Base-by-base conservation (phyloP, 2,888 invertebrate species). In the Euclidia mi region DNA sequence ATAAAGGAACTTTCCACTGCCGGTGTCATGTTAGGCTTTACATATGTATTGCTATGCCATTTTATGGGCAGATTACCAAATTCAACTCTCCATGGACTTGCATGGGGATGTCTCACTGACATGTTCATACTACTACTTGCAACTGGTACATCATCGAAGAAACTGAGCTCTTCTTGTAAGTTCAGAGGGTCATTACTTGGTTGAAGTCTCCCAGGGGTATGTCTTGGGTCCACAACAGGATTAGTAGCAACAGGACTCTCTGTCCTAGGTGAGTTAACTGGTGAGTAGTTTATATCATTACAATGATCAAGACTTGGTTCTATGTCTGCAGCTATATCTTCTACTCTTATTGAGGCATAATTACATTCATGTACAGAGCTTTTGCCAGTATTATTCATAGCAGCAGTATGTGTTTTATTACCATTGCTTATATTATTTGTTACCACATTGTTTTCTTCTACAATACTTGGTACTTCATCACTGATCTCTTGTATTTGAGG, bases 21-120 rank as follows among this genome's bases (percentile, higher is more conserved):
- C 34, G 95, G 95, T 37, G 95, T 95, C 95, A 95, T 94, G 56
- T 94, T 91, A 6, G 94, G 65, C 67, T 95, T 95, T 0, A 94
- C 83, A 77, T 94, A 91, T 3, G 91, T 84, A 57, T 94, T 92
- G 2, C 81, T 86, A 51, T 87, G 92, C 94, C 94, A 95, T 78
- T 88, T 94, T 51, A 93, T 89, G 2, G 93, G 92, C 43, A 94
- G 77, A 49, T 76, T 88, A 10, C 82, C 84, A 75, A 92, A 94
- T 67, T 94, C 91, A 0, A 88, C 90, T 52, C 95, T 82, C 95
- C 95, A 95, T 0, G 95, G 95, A 44, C 93, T 94, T 0, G 92
- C 91, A 40, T 81, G 64, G 1, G 94, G 91, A 58, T 89, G 74
- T 48, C 88, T 83, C 1, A 71, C 58, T 7, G 94, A 92, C 6